phyloP scores from a whole-genome alignment of 2,888 invertebrate species.

The Pteria penguin region DNA sequence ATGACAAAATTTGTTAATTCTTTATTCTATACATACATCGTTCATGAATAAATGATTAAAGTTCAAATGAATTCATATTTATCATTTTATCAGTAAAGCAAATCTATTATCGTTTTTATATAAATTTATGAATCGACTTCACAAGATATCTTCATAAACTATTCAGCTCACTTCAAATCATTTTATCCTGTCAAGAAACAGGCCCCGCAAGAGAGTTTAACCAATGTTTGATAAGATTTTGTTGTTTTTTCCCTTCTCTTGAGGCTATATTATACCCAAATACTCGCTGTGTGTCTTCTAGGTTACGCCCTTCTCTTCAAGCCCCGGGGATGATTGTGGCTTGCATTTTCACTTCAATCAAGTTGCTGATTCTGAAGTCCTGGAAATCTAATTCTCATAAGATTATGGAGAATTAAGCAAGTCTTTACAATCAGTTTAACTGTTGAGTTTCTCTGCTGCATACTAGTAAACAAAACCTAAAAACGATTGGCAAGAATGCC shows the following conservation, averaged over 20 bases:
- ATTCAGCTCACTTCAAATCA: background rate
- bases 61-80: too few relatives aligned
- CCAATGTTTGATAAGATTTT: conserved; percentile 42
- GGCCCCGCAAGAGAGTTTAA: conserved; percentile 37
- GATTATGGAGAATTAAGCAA: conserved; percentile 50
- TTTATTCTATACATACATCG: background rate
- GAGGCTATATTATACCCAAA: conserved; percentile 29
- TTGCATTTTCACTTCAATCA: conserved; percentile 34
- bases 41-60: background rate
- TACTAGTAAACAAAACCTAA: conserved; percentile 48
- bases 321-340: conserved; percentile 43
- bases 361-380: conserved; percentile 30
- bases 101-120: background rate
- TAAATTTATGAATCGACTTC: background rate
- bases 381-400: conserved; percentile 51
- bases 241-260: conserved; percentile 4
- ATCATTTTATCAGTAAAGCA: too few relatives aligned
- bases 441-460: conserved; percentile 41
- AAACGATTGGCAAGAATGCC: conserved; percentile 57
- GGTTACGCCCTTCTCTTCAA: conserved; percentile 36
- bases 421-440: conserved; percentile 31
- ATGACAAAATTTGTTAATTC: too few relatives aligned
- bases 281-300: conserved; percentile 31
- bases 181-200: conserved; percentile 48
- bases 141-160: background rate